Conservation (phyloP, 2,113 vertebrate species). For the Actenoides hombroni region DNA sequence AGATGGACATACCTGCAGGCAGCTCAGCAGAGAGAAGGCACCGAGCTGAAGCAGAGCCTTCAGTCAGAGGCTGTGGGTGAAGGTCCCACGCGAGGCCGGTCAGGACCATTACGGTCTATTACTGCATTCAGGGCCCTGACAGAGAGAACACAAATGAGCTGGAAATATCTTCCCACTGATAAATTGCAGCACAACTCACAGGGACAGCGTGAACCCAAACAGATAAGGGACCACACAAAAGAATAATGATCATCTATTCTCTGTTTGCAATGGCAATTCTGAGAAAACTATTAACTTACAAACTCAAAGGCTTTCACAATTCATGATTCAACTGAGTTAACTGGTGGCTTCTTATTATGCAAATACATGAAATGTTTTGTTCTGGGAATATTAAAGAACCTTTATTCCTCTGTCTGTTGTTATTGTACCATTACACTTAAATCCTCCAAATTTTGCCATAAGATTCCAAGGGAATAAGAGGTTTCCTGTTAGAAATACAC, state of each 20-base stretch:
- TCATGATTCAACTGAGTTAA: not conserved
- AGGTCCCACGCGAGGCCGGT: not conserved
- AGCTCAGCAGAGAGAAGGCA: rapidly evolving
- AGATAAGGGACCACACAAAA: not conserved
- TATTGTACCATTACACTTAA: not conserved
- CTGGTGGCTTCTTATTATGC: not conserved
- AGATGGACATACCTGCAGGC: not conserved
- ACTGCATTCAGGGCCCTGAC: not conserved
- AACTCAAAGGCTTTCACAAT: slow-evolving; percentile 1
- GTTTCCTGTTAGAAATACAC: not conserved
- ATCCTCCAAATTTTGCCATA: not conserved
- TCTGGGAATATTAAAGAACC: not conserved
- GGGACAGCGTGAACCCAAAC: not conserved
- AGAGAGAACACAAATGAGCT: not conserved
- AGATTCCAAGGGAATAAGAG: not conserved
- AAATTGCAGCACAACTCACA: not conserved
- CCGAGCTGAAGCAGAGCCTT: not conserved
- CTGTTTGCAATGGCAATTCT: not conserved
- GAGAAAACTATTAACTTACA: slow-evolving; percentile 14
- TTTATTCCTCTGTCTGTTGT: not conserved
- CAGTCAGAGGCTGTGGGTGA: not conserved
- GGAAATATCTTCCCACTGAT: not conserved
- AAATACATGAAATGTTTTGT: not conserved
- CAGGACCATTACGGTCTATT: not conserved
- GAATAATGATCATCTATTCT: not conserved